These are phyloP conservation scores for Leptopterna dolabrata DNA, from an alignment of 2,888 invertebrate species.

Conservation along the genomic window DNA sequence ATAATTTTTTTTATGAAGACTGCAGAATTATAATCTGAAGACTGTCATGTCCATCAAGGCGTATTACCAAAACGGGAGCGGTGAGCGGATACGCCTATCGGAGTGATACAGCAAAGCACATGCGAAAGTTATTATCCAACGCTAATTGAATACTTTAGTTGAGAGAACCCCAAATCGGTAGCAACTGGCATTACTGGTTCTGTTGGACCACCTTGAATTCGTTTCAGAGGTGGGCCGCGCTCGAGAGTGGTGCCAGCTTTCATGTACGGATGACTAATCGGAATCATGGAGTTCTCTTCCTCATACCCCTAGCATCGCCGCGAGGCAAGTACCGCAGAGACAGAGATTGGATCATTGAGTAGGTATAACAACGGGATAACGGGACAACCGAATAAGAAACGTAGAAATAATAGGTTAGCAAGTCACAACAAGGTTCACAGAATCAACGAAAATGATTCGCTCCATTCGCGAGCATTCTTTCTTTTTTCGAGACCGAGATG, in stretches of 20 bases:
- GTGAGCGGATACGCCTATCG: too few species aligned
- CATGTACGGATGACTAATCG: background rate
- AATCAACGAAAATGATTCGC: background rate
- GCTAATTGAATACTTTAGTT: too few species aligned
- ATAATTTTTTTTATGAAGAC: too few species aligned
- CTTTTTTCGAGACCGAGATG: background rate
- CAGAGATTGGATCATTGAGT: background rate
- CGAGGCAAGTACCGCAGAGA: background rate
- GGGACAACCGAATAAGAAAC: background rate
- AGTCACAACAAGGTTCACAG: background rate
- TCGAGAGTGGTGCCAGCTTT: background rate
- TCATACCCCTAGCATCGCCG: background rate
- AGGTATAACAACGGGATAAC: too few species aligned
- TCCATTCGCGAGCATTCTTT: background rate
- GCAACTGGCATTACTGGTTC: background rate
- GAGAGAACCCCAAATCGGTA: too few species aligned
- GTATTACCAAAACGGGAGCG: too few species aligned
- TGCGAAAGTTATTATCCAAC: too few species aligned
- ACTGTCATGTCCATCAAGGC: too few species aligned
- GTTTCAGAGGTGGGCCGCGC: background rate
- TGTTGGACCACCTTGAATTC: background rate
- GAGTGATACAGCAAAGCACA: too few species aligned
- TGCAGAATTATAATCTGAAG: too few species aligned
- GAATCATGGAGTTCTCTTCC: background rate
- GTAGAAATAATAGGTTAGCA: background rate